phyloP scores from a whole-genome alignment of 2,888 invertebrate genomes.

The Dynastes maya region DNA sequence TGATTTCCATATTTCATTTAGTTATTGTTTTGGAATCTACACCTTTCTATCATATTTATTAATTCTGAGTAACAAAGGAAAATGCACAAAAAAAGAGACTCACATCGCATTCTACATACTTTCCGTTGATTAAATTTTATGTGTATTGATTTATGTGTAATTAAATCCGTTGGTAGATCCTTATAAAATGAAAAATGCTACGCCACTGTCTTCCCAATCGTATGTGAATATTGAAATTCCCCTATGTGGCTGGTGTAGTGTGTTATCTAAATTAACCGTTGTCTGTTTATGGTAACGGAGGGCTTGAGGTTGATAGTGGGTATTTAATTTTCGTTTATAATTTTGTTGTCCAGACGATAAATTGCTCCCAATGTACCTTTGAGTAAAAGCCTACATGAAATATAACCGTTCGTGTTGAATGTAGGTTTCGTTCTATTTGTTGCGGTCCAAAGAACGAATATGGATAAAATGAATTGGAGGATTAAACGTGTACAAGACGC shows the following conservation, averaged over 20 bases:
- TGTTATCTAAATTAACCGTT: conserved; percentile 34
- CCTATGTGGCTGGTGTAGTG: not conserved
- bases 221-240: conserved; percentile 21
- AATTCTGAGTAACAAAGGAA: too few relatives aligned
- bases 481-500: conserved; percentile 2
- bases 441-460: conserved; percentile 8
- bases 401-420: not conserved
- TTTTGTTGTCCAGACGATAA: conserved; percentile 29
- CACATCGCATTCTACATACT: too few relatives aligned
- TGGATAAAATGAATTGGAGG: conserved; percentile 30
- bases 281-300: conserved; percentile 34
- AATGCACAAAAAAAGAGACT: too few relatives aligned
- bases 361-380: conserved; percentile 10
- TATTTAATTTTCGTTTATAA: conserved; percentile 41
- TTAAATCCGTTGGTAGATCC: too few relatives aligned
- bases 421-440: conserved; percentile 16
- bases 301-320: conserved; percentile 4
- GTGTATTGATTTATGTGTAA: too few relatives aligned
- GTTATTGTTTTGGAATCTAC: too few relatives aligned
- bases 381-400: conserved; percentile 11
- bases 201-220: conserved; percentile 7
- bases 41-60: too few relatives aligned
- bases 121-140: too few relatives aligned
- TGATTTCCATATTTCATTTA: too few relatives aligned
- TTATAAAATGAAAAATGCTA: not conserved